phyloP scores from a whole-genome alignment of 1,140 invertebrate genomes.

The Stegodyphus mimosarum region DNA sequence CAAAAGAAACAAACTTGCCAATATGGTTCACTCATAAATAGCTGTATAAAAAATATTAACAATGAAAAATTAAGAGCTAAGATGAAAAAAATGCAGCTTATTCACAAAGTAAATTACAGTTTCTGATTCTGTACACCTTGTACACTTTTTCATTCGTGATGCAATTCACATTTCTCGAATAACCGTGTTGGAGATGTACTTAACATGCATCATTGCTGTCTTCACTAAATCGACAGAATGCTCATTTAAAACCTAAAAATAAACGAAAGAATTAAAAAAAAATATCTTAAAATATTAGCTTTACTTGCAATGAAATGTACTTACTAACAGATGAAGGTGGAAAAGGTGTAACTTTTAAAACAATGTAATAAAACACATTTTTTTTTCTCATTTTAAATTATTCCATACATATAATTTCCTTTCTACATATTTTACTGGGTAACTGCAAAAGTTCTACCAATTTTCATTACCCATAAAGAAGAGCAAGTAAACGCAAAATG shows the following conservation, averaged over 20 bases:
- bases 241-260: slow-evolving; percentile 34
- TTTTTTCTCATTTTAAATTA: too few species aligned
- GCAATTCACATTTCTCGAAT: not conserved
- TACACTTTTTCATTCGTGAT: not conserved
- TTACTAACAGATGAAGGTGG: too few species aligned
- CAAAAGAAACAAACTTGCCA: not conserved
- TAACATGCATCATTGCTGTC: not conserved
- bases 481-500: too few species aligned
- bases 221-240: slow-evolving; percentile 24
- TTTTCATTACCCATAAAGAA: too few species aligned
- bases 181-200: not conserved
- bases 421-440: too few species aligned
- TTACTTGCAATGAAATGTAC: too few species aligned
- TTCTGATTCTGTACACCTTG: slow-evolving; percentile 36
- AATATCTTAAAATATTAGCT: too few species aligned
- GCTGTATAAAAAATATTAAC: slow-evolving; percentile 34
- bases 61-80: not conserved
- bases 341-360: too few species aligned
- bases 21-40: slow-evolving; percentile 14
- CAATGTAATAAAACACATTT: too few species aligned
- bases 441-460: too few species aligned
- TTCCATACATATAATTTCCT: too few species aligned
- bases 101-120: slow-evolving; percentile 41
- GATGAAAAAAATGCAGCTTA: slow-evolving; percentile 23
- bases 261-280: not conserved